Evolutionary conservation across 2,113 vertebrate species (phyloP), one percentile per base, ranked within the genome.

Genomic region (Trogon surrucura): DNA sequence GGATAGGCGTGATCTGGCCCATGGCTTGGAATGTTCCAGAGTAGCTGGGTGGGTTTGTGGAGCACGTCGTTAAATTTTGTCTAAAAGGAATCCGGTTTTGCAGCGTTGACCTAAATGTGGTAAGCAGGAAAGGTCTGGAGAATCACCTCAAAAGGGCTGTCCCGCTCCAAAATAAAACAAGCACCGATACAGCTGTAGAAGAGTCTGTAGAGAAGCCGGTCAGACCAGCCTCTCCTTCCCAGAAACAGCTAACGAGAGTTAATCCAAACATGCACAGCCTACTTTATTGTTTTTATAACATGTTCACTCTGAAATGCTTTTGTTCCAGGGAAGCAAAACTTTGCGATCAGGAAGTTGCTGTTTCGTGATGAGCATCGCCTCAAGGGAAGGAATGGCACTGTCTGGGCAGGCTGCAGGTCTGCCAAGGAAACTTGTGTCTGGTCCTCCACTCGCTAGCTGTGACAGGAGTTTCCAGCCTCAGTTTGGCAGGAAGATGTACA

Each of bases 321-420:
- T 85, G 64, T 93, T 93, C 26, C 69, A 91, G 80, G 86, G 83
- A 88, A 92, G 85, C 53, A 80, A 62, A 78, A n/a, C 60, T 89
- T 60, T 2, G 13, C 88, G 80, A 21, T 67, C 56, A 70, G 95
- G 75, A 93, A 94, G 80, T 25, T 77, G 58, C 45, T 38, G 54
- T 85, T 94, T 53, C 1, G 1, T 23, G 64, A 70, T 80, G 4
- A 57, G n/a, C 36, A 6, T 70, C 2, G 2, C 82, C 60, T 47
- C 1, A 2, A 26, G 91, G 91, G 80, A 93, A 29, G 56, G 48
- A 64, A 53, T 32, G 41, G 50, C 58, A 41, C 41, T 8, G 22
- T 21, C 94, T 91, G 72, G 73, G 29, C 73, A 67, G 57, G 16
- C 54, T 51, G 62, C 4, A 11, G 25, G 41, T 60, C 73, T 4